Evolutionary conservation across 2,113 vertebrate genomes (phyloP).

Genomic region (Mus pahari): DNA sequence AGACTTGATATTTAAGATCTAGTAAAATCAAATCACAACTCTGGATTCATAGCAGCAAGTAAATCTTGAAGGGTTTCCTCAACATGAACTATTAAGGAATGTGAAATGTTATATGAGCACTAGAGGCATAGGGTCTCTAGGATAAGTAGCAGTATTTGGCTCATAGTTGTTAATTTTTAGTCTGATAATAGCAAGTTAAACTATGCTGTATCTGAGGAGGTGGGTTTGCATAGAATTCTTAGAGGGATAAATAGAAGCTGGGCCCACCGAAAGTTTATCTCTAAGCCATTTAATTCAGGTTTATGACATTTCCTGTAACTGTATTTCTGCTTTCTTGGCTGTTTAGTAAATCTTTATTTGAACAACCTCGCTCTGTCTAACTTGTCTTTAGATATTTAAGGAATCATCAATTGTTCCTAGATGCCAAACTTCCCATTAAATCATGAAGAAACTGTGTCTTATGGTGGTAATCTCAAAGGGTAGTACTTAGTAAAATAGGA

Average conservation of each 20-base stretch:
- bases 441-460: background rate
- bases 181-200: background rate
- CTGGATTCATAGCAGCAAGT: background rate
- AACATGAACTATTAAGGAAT: background rate
- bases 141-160: background rate
- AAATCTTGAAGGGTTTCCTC: conserved; percentile 23
- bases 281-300: conserved; percentile 14
- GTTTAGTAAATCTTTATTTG: conserved; percentile 32
- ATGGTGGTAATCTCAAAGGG: conserved; percentile 11
- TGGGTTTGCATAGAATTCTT: background rate
- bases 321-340: conserved; percentile 21
- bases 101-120: conserved; percentile 15
- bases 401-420: conserved; percentile 16
- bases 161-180: background rate
- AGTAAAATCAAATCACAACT: conserved; percentile 12
- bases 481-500: background rate
- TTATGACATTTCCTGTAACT: background rate
- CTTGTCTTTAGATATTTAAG: conserved; percentile 27
- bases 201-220: background rate
- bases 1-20: conserved; percentile 55
- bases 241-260: background rate
- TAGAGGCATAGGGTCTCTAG: background rate
- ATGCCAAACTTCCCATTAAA: conserved; percentile 17
- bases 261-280: background rate
- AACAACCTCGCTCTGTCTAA: background rate